Conservation (phyloP, 2,113 vertebrate genomes). For the Barbus barbus region DNA sequence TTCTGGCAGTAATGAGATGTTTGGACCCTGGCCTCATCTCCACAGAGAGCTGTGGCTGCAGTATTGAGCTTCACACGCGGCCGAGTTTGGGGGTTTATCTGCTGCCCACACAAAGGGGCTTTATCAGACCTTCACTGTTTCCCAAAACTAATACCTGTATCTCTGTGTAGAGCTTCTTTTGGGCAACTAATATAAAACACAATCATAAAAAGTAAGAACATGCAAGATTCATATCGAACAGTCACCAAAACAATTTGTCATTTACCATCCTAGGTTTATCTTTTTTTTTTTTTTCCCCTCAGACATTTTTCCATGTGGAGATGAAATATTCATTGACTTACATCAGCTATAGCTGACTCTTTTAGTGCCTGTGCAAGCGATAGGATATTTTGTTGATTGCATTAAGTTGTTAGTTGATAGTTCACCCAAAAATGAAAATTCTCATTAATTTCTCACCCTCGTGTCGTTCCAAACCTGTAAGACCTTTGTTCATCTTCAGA, state of each 20-base stretch:
- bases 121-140: slow-evolving; percentile 1
- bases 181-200: not conserved
- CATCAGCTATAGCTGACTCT: not conserved
- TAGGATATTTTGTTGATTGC: too few relatives aligned
- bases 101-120: not conserved
- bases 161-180: not conserved
- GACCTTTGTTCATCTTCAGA: too few relatives aligned
- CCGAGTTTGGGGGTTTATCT: not conserved
- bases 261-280: not conserved
- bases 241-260: not conserved
- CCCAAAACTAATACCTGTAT: not conserved
- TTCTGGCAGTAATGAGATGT: slow-evolving; percentile 1
- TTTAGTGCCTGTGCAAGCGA: too few relatives aligned
- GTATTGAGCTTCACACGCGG: slow-evolving; percentile 8
- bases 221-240: not conserved
- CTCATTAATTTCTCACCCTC: too few relatives aligned
- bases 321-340: not conserved
- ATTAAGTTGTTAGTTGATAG: too few relatives aligned
- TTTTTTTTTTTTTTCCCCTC: not conserved
- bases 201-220: not conserved
- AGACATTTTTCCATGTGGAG: not conserved
- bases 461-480: too few relatives aligned
- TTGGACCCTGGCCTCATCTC: not conserved
- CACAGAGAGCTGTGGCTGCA: not conserved
- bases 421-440: too few relatives aligned